These are phyloP conservation scores for Telmatherina bonti DNA, from an alignment of 2,797 vertebrate genomes.

Conservation along the genomic window DNA sequence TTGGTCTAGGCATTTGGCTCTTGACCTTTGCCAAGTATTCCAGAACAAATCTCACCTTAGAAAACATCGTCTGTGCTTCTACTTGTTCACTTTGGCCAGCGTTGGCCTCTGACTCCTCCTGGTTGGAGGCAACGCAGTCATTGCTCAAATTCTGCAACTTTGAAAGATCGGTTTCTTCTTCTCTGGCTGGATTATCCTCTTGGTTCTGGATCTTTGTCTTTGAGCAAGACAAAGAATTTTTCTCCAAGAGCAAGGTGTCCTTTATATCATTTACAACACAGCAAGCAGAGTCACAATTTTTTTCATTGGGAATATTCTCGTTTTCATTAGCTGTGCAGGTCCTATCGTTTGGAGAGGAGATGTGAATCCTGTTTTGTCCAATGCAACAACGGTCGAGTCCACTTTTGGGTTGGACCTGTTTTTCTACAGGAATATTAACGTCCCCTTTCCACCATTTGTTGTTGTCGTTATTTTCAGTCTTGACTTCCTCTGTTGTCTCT, in stretches of 20 bases:
- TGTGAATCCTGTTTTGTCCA: not conserved
- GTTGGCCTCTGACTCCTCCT: not conserved
- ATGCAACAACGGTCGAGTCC: not conserved
- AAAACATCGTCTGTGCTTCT: not conserved
- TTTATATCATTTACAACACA: not conserved
- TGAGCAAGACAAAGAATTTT: not conserved
- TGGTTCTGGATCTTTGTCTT: not conserved
- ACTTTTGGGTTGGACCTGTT: not conserved
- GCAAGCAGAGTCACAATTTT: not conserved
- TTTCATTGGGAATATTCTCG: not conserved
- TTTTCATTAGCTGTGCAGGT: not conserved
- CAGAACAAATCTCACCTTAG: slow-evolving; percentile 35
- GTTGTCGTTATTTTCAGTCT: slow-evolving; percentile 3
- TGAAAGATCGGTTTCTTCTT: not conserved
- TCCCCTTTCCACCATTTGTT: not conserved
- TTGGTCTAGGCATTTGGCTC: not conserved
- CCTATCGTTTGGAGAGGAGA: not conserved
- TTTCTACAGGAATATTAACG: not conserved
- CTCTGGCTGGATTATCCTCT: not conserved
- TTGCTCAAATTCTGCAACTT: not conserved
- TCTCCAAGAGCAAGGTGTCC: not conserved
- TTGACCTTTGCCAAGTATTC: slow-evolving; percentile 63
- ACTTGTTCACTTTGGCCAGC: not conserved
- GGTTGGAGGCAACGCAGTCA: not conserved
- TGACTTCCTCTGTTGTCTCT: slow-evolving; percentile 3